These are phyloP conservation scores for Tachina fera DNA, from an alignment of 2,888 invertebrate species.

Conservation along the genomic window DNA sequence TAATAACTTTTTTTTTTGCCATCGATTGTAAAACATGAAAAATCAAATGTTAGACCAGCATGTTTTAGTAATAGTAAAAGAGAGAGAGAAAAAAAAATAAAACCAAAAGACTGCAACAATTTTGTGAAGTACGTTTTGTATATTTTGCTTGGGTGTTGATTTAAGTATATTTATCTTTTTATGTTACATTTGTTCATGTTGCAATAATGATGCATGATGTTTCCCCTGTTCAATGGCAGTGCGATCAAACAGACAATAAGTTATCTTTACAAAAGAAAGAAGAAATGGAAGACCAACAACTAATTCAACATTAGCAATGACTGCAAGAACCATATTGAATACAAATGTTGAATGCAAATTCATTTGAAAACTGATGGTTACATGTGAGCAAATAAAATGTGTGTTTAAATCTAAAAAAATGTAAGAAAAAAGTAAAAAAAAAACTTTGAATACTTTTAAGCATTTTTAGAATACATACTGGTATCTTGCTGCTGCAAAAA, in stretches of 20 bases:
- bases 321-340: neutral
- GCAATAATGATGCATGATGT: slow-evolving; percentile 59
- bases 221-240: slow-evolving; percentile 59
- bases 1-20: neutral
- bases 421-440: neutral
- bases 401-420: neutral
- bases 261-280: slow-evolving; percentile 57
- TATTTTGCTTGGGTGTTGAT: slow-evolving; percentile 17
- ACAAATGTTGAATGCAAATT: slow-evolving; percentile 27
- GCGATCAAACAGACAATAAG: slow-evolving; percentile 62
- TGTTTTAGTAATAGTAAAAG: too few species aligned
- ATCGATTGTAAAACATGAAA: neutral
- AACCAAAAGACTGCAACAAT: slow-evolving; percentile 38
- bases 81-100: too few species aligned
- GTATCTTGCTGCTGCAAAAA: slow-evolving; percentile 17
- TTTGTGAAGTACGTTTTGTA: slow-evolving; percentile 48
- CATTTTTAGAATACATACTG: slow-evolving; percentile 17
- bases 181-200: slow-evolving; percentile 35
- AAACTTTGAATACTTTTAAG: slow-evolving; percentile 20
- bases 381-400: slow-evolving; percentile 41
- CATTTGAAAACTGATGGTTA: slow-evolving; percentile 33
- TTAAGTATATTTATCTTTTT: slow-evolving; percentile 9
- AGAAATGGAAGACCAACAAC: slow-evolving; percentile 4
- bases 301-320: neutral
- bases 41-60: slow-evolving; percentile 42